phyloP scores from a whole-genome alignment of 2,888 invertebrate species.

The Ypsolopha scabrella region DNA sequence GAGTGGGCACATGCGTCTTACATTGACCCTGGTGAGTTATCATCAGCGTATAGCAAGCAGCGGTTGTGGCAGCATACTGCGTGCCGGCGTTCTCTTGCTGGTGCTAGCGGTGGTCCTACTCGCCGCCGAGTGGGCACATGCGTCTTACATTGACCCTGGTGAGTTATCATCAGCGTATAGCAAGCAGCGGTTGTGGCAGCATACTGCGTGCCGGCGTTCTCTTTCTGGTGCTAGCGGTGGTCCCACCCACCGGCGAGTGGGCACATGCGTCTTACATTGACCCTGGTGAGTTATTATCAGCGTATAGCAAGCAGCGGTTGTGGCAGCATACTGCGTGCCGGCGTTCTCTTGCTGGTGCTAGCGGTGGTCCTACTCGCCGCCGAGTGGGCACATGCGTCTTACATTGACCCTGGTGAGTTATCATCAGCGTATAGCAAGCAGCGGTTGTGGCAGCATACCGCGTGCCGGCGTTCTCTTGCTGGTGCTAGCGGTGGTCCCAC shows the following conservation, averaged over 20 bases:
- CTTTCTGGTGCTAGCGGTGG: conserved; percentile 56
- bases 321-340: conserved; percentile 62
- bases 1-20: conserved; percentile 31
- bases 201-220: conserved; percentile 65
- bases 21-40: too few relatives aligned
- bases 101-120: conserved; percentile 55
- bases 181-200: conserved; percentile 50
- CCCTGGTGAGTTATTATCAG: too few relatives aligned
- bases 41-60: conserved; percentile 25
- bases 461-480: conserved; percentile 51
- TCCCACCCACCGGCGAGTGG: conserved; percentile 52
- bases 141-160: too few relatives aligned
- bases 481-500: too few relatives aligned
- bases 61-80: conserved; percentile 60
- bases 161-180: conserved; percentile 3
- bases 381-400: conserved; percentile 31
- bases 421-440: conserved; percentile 22
- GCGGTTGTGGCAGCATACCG: conserved; percentile 21
- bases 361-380: conserved; percentile 53
- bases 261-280: conserved; percentile 14
- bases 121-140: conserved; percentile 44
- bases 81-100: conserved; percentile 58
- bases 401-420: too few relatives aligned
- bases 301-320: conserved; percentile 40
- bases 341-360: conserved; percentile 56